These are phyloP conservation scores for Sialia sialis DNA, from an alignment of 2,113 vertebrate genomes.

Conservation along the genomic window DNA sequence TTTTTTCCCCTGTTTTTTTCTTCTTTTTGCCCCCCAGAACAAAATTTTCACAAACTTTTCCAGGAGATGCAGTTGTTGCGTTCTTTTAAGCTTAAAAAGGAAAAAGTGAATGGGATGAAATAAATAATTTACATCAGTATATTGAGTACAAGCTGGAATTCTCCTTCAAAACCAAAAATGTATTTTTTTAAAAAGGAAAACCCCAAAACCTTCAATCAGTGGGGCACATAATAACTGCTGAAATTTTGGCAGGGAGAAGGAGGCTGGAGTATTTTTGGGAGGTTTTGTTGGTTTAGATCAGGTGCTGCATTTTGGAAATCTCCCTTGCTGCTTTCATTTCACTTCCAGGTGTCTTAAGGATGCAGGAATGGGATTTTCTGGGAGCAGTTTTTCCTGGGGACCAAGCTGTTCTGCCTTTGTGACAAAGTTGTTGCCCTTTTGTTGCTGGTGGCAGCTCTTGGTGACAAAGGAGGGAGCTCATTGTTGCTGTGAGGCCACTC, in stretches of 20 bases:
- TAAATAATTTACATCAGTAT: background rate
- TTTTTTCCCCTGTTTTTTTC: too few species aligned
- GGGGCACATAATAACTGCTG: background rate
- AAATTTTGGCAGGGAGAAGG: background rate
- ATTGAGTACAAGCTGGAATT: background rate
- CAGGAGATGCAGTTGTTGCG: background rate
- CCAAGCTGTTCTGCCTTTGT: background rate
- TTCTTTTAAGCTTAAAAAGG: background rate
- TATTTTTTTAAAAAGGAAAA: background rate
- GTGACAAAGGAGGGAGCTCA: background rate
- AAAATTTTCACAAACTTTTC: too few species aligned
- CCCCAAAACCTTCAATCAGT: background rate
- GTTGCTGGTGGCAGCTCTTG: background rate
- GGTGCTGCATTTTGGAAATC: background rate
- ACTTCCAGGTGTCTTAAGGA: background rate
- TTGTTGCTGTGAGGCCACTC: background rate
- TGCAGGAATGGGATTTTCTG: background rate
- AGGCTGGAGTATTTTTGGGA: background rate
- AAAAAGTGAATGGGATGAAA: background rate
- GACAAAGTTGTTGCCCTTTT: background rate
- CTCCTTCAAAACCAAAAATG: background rate
- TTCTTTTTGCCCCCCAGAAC: too few species aligned
- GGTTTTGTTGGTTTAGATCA: background rate
- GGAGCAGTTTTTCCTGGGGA: background rate
- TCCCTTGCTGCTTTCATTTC: background rate